Evolutionary conservation across 2,888 invertebrate species (phyloP).

Genomic region (Oligia strigilis): DNA sequence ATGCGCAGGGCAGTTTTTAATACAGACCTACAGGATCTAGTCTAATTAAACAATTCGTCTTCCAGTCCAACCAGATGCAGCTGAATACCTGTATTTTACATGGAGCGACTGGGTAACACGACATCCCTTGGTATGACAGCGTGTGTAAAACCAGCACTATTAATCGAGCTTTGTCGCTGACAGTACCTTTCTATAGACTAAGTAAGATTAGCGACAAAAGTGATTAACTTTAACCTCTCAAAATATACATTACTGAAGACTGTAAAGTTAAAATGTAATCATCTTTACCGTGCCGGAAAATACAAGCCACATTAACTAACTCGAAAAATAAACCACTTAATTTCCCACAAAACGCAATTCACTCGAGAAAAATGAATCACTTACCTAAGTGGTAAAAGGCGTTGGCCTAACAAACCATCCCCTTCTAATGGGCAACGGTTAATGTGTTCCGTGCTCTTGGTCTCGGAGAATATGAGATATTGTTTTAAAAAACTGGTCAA

Average conservation of each 20-base stretch:
- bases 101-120: background rate
- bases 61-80: background rate
- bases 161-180: background rate
- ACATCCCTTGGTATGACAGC: background rate
- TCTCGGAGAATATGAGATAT: conserved; percentile 38
- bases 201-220: background rate
- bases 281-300: background rate
- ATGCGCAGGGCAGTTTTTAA: too few species aligned
- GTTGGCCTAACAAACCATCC: conserved; percentile 50
- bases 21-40: too few species aligned
- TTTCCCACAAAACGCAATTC: conserved; percentile 51
- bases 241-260: background rate
- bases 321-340: conserved; percentile 20
- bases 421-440: conserved; percentile 47
- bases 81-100: background rate
- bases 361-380: conserved; percentile 60
- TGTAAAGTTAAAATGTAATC: background rate
- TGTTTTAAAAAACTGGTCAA: background rate
- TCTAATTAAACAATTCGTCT: background rate
- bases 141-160: background rate
- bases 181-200: background rate
- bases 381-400: conserved; percentile 48
- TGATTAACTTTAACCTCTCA: background rate
- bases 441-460: conserved; percentile 40
- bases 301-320: conserved; percentile 4